These are phyloP conservation scores for Himalopsyche japonica DNA, from an alignment of 2,888 invertebrate species.

Conservation along the genomic window DNA sequence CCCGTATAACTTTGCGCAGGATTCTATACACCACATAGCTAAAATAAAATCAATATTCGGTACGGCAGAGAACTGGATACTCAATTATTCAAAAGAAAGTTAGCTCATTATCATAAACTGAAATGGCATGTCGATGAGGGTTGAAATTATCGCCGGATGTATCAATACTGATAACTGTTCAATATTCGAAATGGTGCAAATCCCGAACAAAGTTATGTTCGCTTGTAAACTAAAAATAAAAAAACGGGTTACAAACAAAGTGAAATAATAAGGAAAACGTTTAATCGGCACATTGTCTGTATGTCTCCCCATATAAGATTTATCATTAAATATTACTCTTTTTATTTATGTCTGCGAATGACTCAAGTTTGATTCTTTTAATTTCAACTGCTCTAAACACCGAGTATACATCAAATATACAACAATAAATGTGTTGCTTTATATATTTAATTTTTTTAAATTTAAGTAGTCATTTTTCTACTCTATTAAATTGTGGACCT, in stretches of 20 bases:
- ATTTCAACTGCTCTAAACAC: constrained; percentile 14
- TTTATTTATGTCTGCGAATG: neutral
- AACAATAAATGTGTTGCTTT: neutral
- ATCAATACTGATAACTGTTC: no score
- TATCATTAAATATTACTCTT: neutral
- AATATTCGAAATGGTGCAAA: no score
- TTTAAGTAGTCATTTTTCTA: neutral
- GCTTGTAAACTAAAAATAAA: neutral
- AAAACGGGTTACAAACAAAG: neutral
- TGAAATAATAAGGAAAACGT: neutral
- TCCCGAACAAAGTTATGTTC: neutral
- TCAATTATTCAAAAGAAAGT: no score
- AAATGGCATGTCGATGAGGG: no score
- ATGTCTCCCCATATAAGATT: constrained; percentile 6
- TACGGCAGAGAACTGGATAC: no score
- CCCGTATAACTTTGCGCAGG: neutral
- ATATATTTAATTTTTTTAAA: neutral
- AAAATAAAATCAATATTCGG: no score
- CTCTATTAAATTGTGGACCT: neutral
- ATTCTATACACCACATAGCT: neutral
- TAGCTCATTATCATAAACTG: no score
- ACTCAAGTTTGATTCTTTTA: neutral
- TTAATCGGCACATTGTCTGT: neutral
- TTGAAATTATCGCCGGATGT: no score
- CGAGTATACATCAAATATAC: constrained; percentile 33